phyloP scores from a whole-genome alignment of 2,113 vertebrate species.

The Oostethus manadensis region DNA sequence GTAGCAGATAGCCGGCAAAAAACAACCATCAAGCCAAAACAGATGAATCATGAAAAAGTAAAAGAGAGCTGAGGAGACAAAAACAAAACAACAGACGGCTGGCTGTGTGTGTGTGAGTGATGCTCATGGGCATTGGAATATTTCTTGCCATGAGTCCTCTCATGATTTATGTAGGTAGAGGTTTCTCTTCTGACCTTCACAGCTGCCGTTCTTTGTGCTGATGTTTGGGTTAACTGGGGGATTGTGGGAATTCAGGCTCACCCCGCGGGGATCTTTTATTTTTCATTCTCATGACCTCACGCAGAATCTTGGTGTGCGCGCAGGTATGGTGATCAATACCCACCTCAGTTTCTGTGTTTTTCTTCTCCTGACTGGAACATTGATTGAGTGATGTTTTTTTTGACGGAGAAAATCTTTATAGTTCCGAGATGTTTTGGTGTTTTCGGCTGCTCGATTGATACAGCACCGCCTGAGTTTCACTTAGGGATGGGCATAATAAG shows the following conservation, averaged over 20 bases:
- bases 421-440: background rate
- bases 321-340: conserved; percentile 66
- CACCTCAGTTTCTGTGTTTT: conserved; percentile 44
- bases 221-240: conserved; percentile 66
- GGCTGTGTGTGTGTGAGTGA: conserved; percentile 49
- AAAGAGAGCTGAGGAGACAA: conserved; percentile 2
- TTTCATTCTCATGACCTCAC: conserved; percentile 44
- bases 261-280: conserved; percentile 40
- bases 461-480: too few species aligned
- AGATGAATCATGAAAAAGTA: conserved; percentile 52
- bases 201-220: conserved; percentile 68
- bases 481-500: too few species aligned
- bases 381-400: conserved; percentile 52
- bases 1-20: conserved; percentile 20
- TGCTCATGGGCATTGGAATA: conserved; percentile 56
- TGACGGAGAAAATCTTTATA: background rate
- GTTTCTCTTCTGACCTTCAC: conserved; percentile 71
- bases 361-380: conserved; percentile 46
- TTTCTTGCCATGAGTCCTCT: conserved; percentile 65
- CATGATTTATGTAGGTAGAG: conserved; percentile 72
- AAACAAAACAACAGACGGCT: conserved; percentile 19
- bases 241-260: conserved; percentile 65
- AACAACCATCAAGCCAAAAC: conserved; percentile 30
- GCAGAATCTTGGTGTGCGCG: conserved; percentile 46
- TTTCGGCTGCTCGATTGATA: too few species aligned